These are phyloP conservation scores for Myxocyprinus asiaticus DNA, from an alignment of 2,113 vertebrate genomes.

Conservation along the genomic window DNA sequence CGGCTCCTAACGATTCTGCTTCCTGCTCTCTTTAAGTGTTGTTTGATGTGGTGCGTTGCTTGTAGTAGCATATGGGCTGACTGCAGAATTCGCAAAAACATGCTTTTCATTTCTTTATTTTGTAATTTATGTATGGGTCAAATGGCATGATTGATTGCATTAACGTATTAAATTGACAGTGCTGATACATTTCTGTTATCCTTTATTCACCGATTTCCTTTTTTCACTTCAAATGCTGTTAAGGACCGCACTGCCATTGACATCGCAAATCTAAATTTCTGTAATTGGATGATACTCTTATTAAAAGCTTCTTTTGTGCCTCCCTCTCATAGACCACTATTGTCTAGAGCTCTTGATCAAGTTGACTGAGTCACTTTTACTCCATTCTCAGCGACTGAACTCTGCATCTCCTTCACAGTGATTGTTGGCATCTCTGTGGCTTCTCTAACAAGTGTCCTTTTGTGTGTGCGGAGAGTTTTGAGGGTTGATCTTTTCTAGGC, in stretches of 20 bases:
- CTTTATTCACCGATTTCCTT: background rate
- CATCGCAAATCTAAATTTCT: background rate
- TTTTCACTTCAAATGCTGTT: background rate
- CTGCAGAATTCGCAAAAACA: too few species aligned
- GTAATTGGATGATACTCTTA: background rate
- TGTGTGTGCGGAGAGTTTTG: background rate
- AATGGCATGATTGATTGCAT: too few species aligned
- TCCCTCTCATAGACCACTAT: background rate
- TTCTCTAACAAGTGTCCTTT: background rate
- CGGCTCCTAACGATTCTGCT: too few species aligned
- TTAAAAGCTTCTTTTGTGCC: background rate
- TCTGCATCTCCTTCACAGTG: slow-evolving; percentile 5
- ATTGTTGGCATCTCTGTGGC: background rate
- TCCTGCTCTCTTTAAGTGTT: too few species aligned
- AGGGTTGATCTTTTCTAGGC: background rate
- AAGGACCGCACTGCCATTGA: background rate
- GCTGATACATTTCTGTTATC: background rate
- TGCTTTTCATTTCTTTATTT: too few species aligned
- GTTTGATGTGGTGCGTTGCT: too few species aligned
- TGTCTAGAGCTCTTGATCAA: slow-evolving; percentile 11
- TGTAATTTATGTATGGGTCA: too few species aligned
- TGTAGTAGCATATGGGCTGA: too few species aligned
- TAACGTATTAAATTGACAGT: too few species aligned
- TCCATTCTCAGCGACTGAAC: background rate
- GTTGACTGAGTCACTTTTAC: slow-evolving; percentile 1